A percentile compares a stretch with the other conserved stretches of the same genome.
Conservation (phyloP, 1,140 invertebrate species). For the Apis mellifera region DNA sequence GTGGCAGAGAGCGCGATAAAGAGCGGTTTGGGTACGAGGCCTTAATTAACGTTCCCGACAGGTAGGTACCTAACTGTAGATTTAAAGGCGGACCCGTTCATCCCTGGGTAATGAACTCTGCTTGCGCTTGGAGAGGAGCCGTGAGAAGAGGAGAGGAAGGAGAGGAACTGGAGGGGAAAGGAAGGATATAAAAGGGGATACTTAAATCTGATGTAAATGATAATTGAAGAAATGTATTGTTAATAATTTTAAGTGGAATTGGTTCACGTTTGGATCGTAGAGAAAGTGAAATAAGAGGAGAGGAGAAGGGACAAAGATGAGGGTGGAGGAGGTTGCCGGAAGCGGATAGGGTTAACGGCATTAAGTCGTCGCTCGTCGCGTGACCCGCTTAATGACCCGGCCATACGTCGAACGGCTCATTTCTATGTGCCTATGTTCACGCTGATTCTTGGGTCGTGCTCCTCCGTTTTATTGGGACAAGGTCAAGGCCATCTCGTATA, state of each 20-base stretch:
- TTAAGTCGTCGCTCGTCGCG: conserved; percentile 63
- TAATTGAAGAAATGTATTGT: no score
- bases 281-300: no score
- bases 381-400: conserved; percentile 58
- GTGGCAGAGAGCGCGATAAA: conserved; percentile 32
- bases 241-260: background rate
- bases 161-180: background rate
- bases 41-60: conserved; percentile 66
- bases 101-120: conserved; percentile 67
- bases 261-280: no score
- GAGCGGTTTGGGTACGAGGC: conserved; percentile 55
- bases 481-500: conserved; percentile 17
- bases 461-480: conserved; percentile 30
- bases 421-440: background rate
- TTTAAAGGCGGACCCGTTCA: conserved; percentile 64
- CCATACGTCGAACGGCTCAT: conserved; percentile 39
- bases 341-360: conserved; percentile 70
- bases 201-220: no score
- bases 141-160: background rate
- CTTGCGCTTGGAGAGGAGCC: background rate
- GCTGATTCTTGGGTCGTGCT: conserved; percentile 1
- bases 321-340: conserved; percentile 57
- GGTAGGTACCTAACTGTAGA: conserved; percentile 67
- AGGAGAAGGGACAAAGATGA: no score
- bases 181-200: background rate